Base-by-base conservation (phyloP, 2,797 vertebrate species). In the Sebastes aleutianus region DNA sequence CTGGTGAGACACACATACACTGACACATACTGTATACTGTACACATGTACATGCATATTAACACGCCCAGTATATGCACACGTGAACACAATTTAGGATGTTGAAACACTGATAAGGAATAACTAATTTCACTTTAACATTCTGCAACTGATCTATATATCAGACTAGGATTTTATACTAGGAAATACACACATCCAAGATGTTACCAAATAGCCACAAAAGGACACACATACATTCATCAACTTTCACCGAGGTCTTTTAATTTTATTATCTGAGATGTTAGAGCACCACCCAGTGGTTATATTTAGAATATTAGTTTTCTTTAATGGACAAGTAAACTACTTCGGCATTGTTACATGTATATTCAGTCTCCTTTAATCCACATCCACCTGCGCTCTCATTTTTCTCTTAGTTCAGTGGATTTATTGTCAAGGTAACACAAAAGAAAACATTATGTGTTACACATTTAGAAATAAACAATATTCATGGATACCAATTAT, bases 1-100 rank as follows among this genome's bases (percentile, higher is more conserved):
- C 97, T 0, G 97, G 98, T 99, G 87, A 95, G 96, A 75, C 57
- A 22, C 29, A 22, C 47, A 20, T 32, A 54, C 43, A 47, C 27
- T 11, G 1, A 16, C 18, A 36, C n/a, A 27, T 26, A 53, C 9
- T 20, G 7, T 53, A 32, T 3, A 29, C 11, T n/a, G 4, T 7
- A 63, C 11, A 50, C 32, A 69, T 22, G 16, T 2, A 34, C 27
- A 43, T 16, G 12, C 27, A 63, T 18, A 16, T 4, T 43, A 7
- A 47, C 16, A 43, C 20, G 34, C 10, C 27, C 14, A 16, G 16
- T 5, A 39, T 16, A 32, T 31, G 5, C 43, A 53, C 18, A 39
- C 0, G 0, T 43, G 18, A 31, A 22, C 36, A 24, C 13, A 16
- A 34, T 34, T 24, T 7, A 74, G 24, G 22, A 50, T n/a, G 43